phyloP scores from a whole-genome alignment of 2,113 vertebrate genomes.

The Silurus glanis region DNA sequence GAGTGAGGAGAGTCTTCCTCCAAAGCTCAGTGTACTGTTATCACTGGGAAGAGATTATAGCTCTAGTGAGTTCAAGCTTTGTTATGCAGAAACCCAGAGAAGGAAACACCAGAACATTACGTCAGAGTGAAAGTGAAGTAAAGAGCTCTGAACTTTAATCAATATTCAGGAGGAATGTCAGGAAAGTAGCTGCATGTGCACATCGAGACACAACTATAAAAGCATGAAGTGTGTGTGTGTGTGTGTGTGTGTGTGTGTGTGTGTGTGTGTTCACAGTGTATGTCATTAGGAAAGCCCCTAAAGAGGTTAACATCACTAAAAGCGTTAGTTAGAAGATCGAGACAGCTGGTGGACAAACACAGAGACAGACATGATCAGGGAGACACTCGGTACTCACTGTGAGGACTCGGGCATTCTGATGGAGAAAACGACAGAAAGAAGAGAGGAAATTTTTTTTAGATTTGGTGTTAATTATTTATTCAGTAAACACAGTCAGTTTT shows the following conservation, averaged over 20 bases:
- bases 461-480: neutral
- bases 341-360: neutral
- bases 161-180: no score
- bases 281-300: neutral
- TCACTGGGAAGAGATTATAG: no score
- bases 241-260: neutral
- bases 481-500: neutral
- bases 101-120: neutral
- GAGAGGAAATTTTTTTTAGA: neutral
- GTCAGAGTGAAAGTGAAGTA: neutral
- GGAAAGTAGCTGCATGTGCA: no score
- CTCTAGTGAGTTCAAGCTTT: no score
- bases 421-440: neutral
- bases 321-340: neutral
- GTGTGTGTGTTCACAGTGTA: neutral
- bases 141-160: neutral
- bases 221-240: neutral
- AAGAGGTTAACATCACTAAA: neutral
- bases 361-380: neutral
- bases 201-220: no score
- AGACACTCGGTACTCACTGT: neutral
- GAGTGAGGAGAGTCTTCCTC: no score
- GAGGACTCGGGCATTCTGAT: neutral
- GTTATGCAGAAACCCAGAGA: neutral
- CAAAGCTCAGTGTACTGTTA: no score